Percentiles rank a stretch among this genome's conserved stretches.
phyloP scores from a whole-genome alignment of 2,888 invertebrate genomes.

The Chrysolina haemoptera region DNA sequence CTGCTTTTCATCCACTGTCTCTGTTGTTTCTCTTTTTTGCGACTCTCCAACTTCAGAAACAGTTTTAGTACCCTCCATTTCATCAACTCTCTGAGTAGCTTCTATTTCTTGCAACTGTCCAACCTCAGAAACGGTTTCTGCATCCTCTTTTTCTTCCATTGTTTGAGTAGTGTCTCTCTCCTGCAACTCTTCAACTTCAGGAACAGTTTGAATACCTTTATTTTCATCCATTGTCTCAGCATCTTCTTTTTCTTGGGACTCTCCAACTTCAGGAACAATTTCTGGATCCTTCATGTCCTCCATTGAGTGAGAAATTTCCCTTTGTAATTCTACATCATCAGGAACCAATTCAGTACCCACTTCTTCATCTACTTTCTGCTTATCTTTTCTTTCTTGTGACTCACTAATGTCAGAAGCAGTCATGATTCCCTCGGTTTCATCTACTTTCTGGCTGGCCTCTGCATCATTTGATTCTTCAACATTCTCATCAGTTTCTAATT shows the following conservation, averaged over 20 bases:
- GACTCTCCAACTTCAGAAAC: conserved; percentile 10
- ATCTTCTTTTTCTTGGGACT: no score
- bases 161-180: no score
- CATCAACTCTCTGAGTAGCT: neutral
- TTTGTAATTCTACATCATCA: neutral
- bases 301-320: neutral
- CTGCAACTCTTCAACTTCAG: no score
- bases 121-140: neutral
- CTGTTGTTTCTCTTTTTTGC: conserved; percentile 15
- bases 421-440: neutral
- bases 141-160: no score
- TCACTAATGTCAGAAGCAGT: neutral
- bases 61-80: conserved; percentile 20
- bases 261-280: neutral
- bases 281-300: conserved; percentile 1
- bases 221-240: no score
- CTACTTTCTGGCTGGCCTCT: neutral
- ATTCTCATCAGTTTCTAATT: neutral
- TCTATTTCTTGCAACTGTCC: neutral
- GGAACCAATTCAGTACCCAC: neutral
- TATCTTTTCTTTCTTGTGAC: neutral
- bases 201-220: no score
- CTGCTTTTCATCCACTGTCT: neutral
- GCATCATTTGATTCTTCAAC: neutral
- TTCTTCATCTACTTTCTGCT: neutral